Conservation (phyloP, 1,140 invertebrate genomes). For the Frieseomelitta varia region DNA sequence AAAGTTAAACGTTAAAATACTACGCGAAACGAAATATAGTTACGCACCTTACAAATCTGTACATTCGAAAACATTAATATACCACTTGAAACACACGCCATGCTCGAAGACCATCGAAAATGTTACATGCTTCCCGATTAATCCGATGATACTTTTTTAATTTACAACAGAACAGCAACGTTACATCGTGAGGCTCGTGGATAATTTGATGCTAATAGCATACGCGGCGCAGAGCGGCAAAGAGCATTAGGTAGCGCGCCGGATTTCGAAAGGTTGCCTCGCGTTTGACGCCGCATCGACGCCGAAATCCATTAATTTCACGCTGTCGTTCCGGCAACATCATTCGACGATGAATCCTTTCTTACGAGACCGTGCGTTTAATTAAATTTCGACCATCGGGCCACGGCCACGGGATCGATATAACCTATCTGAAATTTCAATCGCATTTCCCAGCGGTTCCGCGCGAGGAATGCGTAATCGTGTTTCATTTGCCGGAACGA, state of each 20-base stretch:
- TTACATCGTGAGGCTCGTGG: neutral
- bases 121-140: too few species aligned
- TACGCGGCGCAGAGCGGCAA: neutral
- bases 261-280: neutral
- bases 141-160: too few species aligned
- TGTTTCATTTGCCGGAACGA: conserved; percentile 11
- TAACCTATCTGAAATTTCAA: conserved; percentile 12
- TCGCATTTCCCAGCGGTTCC: conserved; percentile 1
- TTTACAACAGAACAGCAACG: too few species aligned
- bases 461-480: conserved; percentile 14
- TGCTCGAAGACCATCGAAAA: too few species aligned
- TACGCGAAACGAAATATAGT: too few species aligned
- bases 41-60: too few species aligned
- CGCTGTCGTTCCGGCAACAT: neutral
- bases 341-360: conserved; percentile 6
- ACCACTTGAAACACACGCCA: too few species aligned
- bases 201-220: neutral
- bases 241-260: neutral
- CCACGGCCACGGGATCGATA: neutral
- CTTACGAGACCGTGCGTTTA: neutral
- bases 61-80: too few species aligned
- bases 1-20: too few species aligned
- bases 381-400: conserved; percentile 10
- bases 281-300: neutral
- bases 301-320: conserved; percentile 23